A percentile compares a stretch with the other conserved stretches of the same genome.
Conservation (phyloP, 37 sponge, comb jelly and placozoan species). For the Agelas oroides region DNA sequence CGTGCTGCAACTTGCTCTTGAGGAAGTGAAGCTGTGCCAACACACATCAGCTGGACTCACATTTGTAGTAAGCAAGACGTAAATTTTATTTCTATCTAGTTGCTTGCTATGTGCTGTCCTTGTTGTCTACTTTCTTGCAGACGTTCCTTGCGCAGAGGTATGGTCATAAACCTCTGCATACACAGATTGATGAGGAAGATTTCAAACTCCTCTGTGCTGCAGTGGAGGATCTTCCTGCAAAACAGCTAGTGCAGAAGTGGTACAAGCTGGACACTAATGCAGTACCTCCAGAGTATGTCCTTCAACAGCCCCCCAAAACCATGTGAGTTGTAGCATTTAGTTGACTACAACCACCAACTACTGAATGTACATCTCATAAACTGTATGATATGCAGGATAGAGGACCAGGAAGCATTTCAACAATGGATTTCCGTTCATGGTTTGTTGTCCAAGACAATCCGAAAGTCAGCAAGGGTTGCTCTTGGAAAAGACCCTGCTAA, state of each 20-base stretch:
- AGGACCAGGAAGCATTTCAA: not conserved
- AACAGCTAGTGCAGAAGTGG: slow-evolving; percentile 57
- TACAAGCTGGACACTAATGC: slow-evolving; percentile 75
- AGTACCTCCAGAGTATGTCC: slow-evolving; percentile 57
- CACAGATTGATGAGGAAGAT: slow-evolving; percentile 52
- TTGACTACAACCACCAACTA: too few species aligned
- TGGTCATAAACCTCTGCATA: slow-evolving; percentile 62
- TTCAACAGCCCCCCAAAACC: slow-evolving; percentile 12
- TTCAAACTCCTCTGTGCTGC: slow-evolving; percentile 48
- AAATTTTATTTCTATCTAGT: not conserved
- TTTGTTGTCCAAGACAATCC: slow-evolving; percentile 36
- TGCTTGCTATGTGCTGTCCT: too few species aligned
- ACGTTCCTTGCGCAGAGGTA: slow-evolving; percentile 78
- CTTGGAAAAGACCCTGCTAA: slow-evolving; percentile 64
- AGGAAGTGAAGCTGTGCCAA: slow-evolving; percentile 79
- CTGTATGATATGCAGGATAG: too few species aligned
- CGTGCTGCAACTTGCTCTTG: slow-evolving; percentile 18
- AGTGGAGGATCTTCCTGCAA: slow-evolving; percentile 54
- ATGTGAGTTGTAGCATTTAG: too few species aligned
- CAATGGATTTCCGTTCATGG: slow-evolving; percentile 26
- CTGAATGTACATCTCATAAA: too few species aligned
- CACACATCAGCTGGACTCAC: slow-evolving; percentile 65
- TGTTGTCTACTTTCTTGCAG: slow-evolving; percentile 17
- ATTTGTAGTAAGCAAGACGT: slow-evolving; percentile 70
- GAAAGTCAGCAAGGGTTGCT: slow-evolving; percentile 65